These are phyloP conservation scores for Eristalis pertinax DNA, from an alignment of 2,888 invertebrate species.

Conservation along the genomic window DNA sequence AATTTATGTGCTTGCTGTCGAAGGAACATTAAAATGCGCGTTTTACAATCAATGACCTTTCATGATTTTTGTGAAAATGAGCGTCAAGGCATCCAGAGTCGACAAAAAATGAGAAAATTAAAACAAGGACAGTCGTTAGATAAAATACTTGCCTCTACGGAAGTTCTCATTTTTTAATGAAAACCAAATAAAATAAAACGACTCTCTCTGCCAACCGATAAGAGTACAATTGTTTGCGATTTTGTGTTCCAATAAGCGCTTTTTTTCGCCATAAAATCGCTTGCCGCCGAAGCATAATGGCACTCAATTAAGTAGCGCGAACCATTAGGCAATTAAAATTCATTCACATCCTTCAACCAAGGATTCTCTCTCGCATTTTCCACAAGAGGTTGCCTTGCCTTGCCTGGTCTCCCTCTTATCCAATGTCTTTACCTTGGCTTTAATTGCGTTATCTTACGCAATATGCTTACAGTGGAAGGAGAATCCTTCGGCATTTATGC, in stretches of 20 bases:
- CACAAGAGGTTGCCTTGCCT: neutral
- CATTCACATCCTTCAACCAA: constrained; percentile 28
- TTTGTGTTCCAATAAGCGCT: constrained; percentile 4
- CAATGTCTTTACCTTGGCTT: constrained; percentile 20
- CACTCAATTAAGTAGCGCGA: constrained; percentile 38
- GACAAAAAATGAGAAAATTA: neutral
- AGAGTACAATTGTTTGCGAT: constrained; percentile 22
- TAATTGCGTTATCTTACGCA: constrained; percentile 49
- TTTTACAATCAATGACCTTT: neutral
- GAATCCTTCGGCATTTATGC: constrained; percentile 4
- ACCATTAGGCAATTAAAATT: constrained; percentile 49
- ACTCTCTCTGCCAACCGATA: constrained; percentile 18
- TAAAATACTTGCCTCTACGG: neutral
- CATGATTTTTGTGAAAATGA: neutral
- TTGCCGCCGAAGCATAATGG: constrained; percentile 8
- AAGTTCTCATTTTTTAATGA: neutral
- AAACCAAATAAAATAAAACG: neutral
- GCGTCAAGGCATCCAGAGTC: neutral
- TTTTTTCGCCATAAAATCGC: constrained; percentile 11
- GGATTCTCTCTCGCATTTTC: neutral
- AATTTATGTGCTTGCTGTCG: neutral
- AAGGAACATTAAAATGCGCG: neutral
- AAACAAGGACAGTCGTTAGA: neutral
- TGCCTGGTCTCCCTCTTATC: neutral
- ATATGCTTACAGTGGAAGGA: constrained; percentile 14